Conservation (phyloP, 2,888 invertebrate genomes). For the Apeira syringaria region DNA sequence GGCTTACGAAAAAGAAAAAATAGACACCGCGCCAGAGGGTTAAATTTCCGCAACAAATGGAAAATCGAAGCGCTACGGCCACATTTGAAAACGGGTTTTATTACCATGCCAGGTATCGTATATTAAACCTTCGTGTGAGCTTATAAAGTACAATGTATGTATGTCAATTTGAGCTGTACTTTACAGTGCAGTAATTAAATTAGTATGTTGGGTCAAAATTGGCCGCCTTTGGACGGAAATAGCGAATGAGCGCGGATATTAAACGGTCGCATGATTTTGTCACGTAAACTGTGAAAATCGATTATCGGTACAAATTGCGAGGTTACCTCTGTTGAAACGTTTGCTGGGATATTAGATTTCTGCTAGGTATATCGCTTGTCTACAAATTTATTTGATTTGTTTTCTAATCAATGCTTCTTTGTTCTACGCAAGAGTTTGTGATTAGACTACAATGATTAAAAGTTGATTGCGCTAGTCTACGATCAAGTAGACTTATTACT, state of each 20-base stretch:
- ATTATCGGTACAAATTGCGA: not conserved
- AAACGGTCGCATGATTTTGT: constrained; percentile 5
- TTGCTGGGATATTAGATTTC: constrained; percentile 1
- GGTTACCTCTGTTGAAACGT: not conserved
- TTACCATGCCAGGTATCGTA: constrained; percentile 13
- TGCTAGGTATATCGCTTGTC: not conserved
- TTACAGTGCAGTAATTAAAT: constrained; percentile 27
- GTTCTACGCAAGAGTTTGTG: no score
- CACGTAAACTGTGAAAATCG: constrained; percentile 17
- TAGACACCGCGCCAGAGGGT: constrained; percentile 36
- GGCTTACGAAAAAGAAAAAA: constrained; percentile 40
- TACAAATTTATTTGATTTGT: no score
- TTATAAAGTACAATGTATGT: constrained; percentile 24
- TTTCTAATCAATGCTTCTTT: no score
- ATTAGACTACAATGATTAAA: no score
- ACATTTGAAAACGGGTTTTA: constrained; percentile 12
- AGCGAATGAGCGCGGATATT: constrained; percentile 44
- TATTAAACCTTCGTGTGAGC: constrained; percentile 23
- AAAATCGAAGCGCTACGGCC: constrained; percentile 33
- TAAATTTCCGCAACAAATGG: constrained; percentile 45
- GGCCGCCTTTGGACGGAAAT: constrained; percentile 47
- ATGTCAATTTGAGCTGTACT: not conserved
- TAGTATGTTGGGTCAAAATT: constrained; percentile 35
- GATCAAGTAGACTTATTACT: no score
- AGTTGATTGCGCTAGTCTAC: no score